Conservation (phyloP, 1,140 invertebrate species). For the Drosophila sulfurigaster region DNA sequence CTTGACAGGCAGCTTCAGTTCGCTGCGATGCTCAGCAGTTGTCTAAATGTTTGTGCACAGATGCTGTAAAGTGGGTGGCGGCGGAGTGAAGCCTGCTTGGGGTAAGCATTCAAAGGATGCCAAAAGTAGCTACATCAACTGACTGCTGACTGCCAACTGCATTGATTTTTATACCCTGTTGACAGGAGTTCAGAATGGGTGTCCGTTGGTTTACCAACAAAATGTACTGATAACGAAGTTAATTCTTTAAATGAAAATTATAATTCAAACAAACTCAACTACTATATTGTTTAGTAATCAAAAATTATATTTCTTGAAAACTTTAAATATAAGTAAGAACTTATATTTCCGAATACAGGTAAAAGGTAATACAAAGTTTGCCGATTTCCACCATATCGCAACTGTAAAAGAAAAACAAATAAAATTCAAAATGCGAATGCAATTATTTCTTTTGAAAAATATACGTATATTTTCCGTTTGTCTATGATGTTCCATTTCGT, state of each 20-base stretch:
- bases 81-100: constrained; percentile 22
- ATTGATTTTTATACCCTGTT: constrained; percentile 64
- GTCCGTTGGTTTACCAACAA: neutral
- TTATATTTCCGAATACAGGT: no score
- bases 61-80: constrained; percentile 45
- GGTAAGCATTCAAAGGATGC: constrained; percentile 11
- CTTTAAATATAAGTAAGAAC: no score
- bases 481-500: constrained; percentile 54
- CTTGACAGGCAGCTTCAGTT: constrained; percentile 66
- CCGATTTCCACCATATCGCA: no score
- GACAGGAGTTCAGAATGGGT: neutral
- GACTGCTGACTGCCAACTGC: constrained; percentile 67
- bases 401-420: no score
- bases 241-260: neutral
- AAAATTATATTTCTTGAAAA: no score
- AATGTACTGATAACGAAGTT: neutral
- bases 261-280: no score
- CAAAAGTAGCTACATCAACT: constrained; percentile 66
- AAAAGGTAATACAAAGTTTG: no score
- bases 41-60: constrained; percentile 72
- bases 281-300: no score
- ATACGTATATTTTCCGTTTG: constrained; percentile 36
- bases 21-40: constrained; percentile 68
- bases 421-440: no score
- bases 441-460: constrained; percentile 47